Evolutionary conservation across 1,140 invertebrate genomes (phyloP).

Genomic region (Mylabris phalerata): DNA sequence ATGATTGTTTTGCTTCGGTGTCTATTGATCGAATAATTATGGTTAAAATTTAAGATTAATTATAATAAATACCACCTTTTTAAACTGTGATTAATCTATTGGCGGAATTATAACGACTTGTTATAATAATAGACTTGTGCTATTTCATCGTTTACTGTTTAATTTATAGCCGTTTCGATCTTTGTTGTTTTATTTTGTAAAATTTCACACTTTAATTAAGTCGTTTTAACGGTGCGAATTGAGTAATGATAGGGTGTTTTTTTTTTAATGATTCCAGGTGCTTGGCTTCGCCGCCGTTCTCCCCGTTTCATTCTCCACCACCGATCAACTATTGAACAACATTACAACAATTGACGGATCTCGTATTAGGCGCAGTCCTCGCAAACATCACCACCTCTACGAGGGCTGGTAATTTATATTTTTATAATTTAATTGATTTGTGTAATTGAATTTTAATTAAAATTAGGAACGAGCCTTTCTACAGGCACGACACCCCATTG

Average conservation of each 20-base stretch:
- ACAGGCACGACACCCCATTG: slow-evolving; percentile 24
- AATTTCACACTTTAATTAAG: too few relatives aligned
- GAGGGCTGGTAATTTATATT: slow-evolving; percentile 10
- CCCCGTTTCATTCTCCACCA: slow-evolving; percentile 27
- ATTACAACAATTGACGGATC: slow-evolving; percentile 13
- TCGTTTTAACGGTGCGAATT: too few relatives aligned
- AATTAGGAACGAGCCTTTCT: slow-evolving; percentile 28
- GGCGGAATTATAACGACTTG: background rate
- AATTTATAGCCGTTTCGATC: background rate
- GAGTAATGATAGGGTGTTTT: background rate
- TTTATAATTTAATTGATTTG: background rate
- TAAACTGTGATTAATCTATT: slow-evolving; percentile 15
- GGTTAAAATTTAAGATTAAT: too few relatives aligned
- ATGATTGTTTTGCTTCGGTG: slow-evolving; percentile 3
- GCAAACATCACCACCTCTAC: slow-evolving; percentile 12
- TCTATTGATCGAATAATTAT: too few relatives aligned
- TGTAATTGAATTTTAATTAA: background rate
- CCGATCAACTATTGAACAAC: slow-evolving; percentile 31
- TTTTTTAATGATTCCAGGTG: slow-evolving; percentile 31
- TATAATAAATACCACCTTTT: too few relatives aligned
- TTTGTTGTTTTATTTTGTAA: background rate
- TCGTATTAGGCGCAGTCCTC: slow-evolving; percentile 8
- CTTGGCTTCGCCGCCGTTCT: slow-evolving; percentile 40
- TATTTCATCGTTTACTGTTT: background rate
- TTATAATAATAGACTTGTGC: slow-evolving; percentile 10